Evolutionary conservation across 1,140 invertebrate genomes (phyloP), one percentile per base, ranked within the genome.

Genomic region (Drosophila trapezifrons): DNA sequence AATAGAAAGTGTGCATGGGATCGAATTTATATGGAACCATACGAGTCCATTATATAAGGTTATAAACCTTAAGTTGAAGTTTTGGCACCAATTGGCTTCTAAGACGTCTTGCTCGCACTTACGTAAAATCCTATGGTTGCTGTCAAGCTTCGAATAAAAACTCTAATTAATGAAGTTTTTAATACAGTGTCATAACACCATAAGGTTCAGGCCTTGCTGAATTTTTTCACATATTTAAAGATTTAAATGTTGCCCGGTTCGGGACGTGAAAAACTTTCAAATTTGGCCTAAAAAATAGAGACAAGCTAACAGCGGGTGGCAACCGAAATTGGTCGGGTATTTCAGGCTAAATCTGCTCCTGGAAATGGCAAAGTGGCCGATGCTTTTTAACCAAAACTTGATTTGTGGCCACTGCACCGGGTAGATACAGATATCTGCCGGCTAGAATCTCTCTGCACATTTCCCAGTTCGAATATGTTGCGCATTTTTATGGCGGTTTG

Each of bases 401-500:
- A 76, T 66, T 76, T 76, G 62, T 66, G 45, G 42, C 13, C 43
- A 47, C 25, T 32, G 37, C 60, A 22, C 7, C 35, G 17, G 35
- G n/a, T 32, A n/a, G 43, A 4, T n/a, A 15, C 49, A 52, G 49
- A 37, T 51, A 51, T 67, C 60, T 42, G 12, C 35, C 35, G 38
- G 13, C 29, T 20, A 71, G 52, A 51, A 52, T 59, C 49, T 43
- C 54, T 59, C 32, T n/a, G 18, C 56, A 27, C 32, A 35, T 74
- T 57, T 49, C 17, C 12, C 57, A 27, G 10, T 45, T 73, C 67
- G 54, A 71, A 84, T 78, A 80, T 80, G 84, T 89, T 72, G 54
- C 62, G 51, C 73, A 74, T 80, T 89, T 87, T 87, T 89, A 87
- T 87, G 80, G 69, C 64, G 42, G 52, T 87, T 87, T 89, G 80